Evolutionary conservation across 2,888 invertebrate genomes (phyloP), one percentile per base, ranked within the genome.

Genomic region (Helobdella robusta): DNA sequence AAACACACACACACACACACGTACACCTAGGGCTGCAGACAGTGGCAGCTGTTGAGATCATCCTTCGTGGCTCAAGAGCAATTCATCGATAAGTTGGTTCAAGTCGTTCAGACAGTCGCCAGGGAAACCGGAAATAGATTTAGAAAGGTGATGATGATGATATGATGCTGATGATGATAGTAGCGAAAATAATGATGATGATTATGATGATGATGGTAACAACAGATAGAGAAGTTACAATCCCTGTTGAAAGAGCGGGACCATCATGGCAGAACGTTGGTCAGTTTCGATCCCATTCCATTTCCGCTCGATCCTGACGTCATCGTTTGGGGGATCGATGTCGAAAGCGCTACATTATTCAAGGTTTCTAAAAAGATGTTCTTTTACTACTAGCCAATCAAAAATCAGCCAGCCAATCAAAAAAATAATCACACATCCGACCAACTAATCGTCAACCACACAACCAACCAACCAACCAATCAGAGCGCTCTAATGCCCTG

Each of bases 271-370:
- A 74, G 73, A 40, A 76, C 75, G 68, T 93, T 94, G 80, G 84
- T 87, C 0, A 87, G 86, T 78, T 91, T 94, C 78, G 92, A 94
- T 20, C 87, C 91, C 0, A 85, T 97, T 76, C 91, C 93, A 0
- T 88, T 97, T 74, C 95, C 97, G 0, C 79, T 98, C 15, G 95
- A 98, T 82, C 97, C 98, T 0, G 88, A 86, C 72, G 86, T 94
- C 30, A 85, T 84, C 64, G 89, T 97, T 68, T 87, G 86, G 76
- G 91, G 90, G 61, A 90, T 97, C 25, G 69, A 73, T 48, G 73
- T 76, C 18, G 87, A 89, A 73, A 89, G 90, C 78, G 92, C 94
- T 0, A 87, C 87, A 56, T 83, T 98, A 0, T 98, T 97, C 81
- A 97, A 97, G 72, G 78, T 78, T 25, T n/a, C n/a, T n/a, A n/a